Conservation (phyloP, 2,888 invertebrate genomes). For the Trachelus tabidus region DNA sequence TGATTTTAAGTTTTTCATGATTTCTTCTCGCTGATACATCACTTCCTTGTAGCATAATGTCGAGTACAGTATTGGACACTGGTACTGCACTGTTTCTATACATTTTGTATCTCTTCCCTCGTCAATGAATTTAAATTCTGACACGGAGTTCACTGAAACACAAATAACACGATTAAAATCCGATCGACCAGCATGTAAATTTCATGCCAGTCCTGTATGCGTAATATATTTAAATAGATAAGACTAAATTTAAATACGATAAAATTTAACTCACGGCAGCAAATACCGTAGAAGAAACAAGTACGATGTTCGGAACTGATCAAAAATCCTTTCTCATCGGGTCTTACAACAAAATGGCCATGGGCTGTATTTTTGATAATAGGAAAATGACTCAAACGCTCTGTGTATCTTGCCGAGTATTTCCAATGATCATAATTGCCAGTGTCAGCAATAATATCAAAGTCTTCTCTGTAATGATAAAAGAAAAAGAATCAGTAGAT, state of each 20-base stretch:
- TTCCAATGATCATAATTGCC: constrained; percentile 78
- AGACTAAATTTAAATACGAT: background rate
- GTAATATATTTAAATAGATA: background rate
- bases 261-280: constrained; percentile 71
- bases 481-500: background rate
- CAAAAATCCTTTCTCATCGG: constrained; percentile 66
- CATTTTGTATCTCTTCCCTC: constrained; percentile 68
- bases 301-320: constrained; percentile 74
- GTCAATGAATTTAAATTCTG: constrained; percentile 72
- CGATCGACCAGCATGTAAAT: constrained; percentile 27
- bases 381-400: constrained; percentile 75
- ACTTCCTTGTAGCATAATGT: constrained; percentile 71
- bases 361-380: constrained; percentile 70
- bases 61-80: constrained; percentile 73
- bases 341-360: constrained; percentile 72
- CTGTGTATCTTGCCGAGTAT: constrained; percentile 75
- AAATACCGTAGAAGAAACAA: constrained; percentile 71
- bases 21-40: constrained; percentile 62
- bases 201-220: background rate
- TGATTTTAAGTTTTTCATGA: constrained; percentile 56
- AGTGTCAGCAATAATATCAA: constrained; percentile 73
- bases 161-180: constrained; percentile 53
- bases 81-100: constrained; percentile 71
- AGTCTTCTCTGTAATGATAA: constrained; percentile 68
- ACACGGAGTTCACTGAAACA: constrained; percentile 72